Evolutionary conservation across 1,140 invertebrate species (phyloP), one percentile per base, ranked within the genome.

Genomic region (Hypsibius dujardini): DNA sequence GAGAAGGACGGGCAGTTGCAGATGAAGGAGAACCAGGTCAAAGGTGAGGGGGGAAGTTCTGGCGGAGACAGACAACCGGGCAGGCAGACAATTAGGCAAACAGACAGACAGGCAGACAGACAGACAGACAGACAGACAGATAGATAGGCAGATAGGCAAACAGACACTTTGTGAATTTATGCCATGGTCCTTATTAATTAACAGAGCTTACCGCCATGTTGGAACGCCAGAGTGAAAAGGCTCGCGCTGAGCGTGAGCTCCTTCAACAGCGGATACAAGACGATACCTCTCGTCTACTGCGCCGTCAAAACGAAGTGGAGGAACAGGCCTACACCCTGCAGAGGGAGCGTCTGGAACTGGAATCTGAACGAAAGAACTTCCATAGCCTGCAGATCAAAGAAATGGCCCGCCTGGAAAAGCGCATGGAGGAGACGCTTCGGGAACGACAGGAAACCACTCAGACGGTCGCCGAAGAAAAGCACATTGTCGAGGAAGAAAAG

Each of bases 321-420:
- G 62, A 67, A 7, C 62, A 67, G 45, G 62, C 62, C 42, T 67
- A 67, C 45, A 45, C 62, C 45, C 62, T 67, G 42, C 12, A 12
- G 7, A 12, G 62, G 3, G 62, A 67, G 12, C 62, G 62, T 3
- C 7, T 42, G 12, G 62, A 67, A 42, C 45, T 67, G 12, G 62
- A 67, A 7, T 7, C 12, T 7, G 62, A 67, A 45, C 62, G 62
- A 15, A 67, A 12, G 12, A 12, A 42, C 3, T 15, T 67, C 45
- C 62, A 45, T 45, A 15, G 3, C 42, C 12, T 7, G 62, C 62
- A 67, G 7, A 42, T 42, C 3, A 67, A 67, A 42, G 62, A 67
- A 67, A 12, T 67, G 7, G 12, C 12, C 12, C 12, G 62, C 3
- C 62, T 67, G 7, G 62, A 67, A 42, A 67, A 67, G 62, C 62